Base-by-base conservation (phyloP, 2,113 vertebrate species). In the Heloderma charlesbogerti region DNA sequence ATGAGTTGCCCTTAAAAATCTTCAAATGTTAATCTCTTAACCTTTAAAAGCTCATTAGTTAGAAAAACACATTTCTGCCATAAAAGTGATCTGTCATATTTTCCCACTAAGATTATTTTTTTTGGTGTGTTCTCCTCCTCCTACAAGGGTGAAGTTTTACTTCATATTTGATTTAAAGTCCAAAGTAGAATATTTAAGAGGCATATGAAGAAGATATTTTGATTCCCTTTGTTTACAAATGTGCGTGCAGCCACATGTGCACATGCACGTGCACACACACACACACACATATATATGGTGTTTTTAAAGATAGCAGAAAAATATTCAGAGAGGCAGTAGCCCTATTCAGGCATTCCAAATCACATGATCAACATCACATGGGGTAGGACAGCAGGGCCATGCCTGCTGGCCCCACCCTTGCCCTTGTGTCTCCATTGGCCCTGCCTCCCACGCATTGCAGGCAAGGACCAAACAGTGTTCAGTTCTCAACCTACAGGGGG, bases 11-110 rank as follows among this genome's bases (percentile, higher is more conserved):
- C 77, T 89, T 89, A 93, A 94, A 66, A 34, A 81, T 22, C 89
- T 60, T 89, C 63, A 90, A 91, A 75, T 90, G 78, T 81, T 88
- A 93, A 80, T 94, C 93, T 90, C 84, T 92, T 78, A 87, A 86
- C 74, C 90, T 96, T 94, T 82, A 79, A 48, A 78, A 94, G 84
- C 86, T 90, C 95, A 92, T 94, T 95, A 89, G 95, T 94, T 94
- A 54, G 57, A 90, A 86, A 96, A 93, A 92, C 77, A 78, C 85
- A 92, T 93, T 94, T 91, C 20, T 95, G 71, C 93, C 0, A 40
- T 94, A 82, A 22, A 95, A 93, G 29, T 93, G 29, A 94, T 90
- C 66, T 91, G 27, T 92, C 66, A 43, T 48, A 91, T 94, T 74
- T 92, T 92, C 13, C 88, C 93, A 83, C 84, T 77, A 86, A 92